phyloP scores from a whole-genome alignment of 2,113 vertebrate species.

The Melanocharis versteri region DNA sequence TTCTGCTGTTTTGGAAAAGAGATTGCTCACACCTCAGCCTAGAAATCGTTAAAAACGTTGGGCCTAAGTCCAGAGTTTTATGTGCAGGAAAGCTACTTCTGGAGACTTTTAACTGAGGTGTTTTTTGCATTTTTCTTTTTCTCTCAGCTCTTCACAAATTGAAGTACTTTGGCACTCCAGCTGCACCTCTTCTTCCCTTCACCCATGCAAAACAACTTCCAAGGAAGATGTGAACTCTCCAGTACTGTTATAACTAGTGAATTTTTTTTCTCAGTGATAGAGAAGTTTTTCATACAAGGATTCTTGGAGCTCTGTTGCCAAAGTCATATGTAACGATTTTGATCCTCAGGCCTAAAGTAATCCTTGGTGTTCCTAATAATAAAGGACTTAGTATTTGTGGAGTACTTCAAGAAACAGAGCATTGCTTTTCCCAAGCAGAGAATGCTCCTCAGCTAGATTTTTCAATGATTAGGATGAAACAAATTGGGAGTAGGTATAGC shows the following conservation, averaged over 20 bases:
- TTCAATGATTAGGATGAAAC: not conserved
- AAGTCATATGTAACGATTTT: not conserved
- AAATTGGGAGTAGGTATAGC: not conserved
- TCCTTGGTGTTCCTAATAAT: not conserved
- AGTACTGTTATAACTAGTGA: not conserved
- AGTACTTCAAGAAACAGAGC: not conserved
- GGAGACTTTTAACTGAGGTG: not conserved
- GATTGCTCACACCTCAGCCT: not conserved
- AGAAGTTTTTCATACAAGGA: not conserved
- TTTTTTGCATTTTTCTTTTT: not conserved
- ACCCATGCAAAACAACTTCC: not conserved
- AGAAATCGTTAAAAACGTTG: not conserved
- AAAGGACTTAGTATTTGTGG: not conserved
- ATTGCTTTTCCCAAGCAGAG: not conserved
- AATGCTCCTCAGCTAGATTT: not conserved
- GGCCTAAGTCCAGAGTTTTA: not conserved
- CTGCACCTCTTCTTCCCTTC: not conserved
- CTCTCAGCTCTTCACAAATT: not conserved
- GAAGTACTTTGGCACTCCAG: not conserved
- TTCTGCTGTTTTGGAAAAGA: not conserved
- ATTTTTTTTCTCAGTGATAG: not conserved
- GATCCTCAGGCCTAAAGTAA: not conserved
- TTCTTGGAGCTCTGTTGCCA: not conserved
- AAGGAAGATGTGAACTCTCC: not conserved
- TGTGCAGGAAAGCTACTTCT: not conserved